Evolutionary conservation across 2,113 vertebrate genomes (phyloP), one percentile per base, ranked within the genome.

Genomic region (Vombatus ursinus): DNA sequence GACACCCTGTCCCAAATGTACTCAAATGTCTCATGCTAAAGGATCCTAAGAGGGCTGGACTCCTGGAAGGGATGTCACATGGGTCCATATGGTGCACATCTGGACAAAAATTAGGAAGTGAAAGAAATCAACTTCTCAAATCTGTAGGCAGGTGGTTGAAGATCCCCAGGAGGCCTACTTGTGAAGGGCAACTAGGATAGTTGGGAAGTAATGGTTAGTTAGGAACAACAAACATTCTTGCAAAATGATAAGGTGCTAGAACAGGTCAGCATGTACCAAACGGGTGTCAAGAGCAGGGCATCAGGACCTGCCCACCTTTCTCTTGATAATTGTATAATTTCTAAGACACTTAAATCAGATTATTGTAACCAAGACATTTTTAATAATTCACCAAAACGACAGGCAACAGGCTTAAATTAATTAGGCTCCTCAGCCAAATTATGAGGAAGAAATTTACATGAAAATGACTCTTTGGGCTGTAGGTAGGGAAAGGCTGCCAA

Each of bases 331-430:
- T 91, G 96, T 93, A 61, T 91, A 92, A 44, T 95, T 97, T 95
- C 52, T 28, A 95, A 97, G 95, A 96, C 95, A 95, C 50, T 97
- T 98, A 77, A 97, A 98, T 98, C 94, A 97, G 90, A 90, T 94
- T 94, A 97, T 93, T 93, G 97, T 96, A 97, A 97, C 97, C 97
- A 94, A 98, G 96, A 95, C 96, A 92, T 94, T 96, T 97, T 97
- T 97, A 98, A 97, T 97, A 97, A 98, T 90, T 89, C 94, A 96
- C 95, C 95, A 22, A 91, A 90, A 97, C 52, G 94, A 96, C 96
- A 95, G 96, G 96, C 96, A 95, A 94, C 96, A 49, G 93, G 97
- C 96, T 95, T 97, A 97, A 97, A 98, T 97, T 98, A 98, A 97
- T 98, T 96, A 97, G 95, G 94, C 95, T 94, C 90, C 95, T 54